A percentile compares a stretch with the other conserved stretches of the same genome.
Evolutionary conservation across 2,797 vertebrate species (phyloP).

Genomic region (Tenualosa ilisha): DNA sequence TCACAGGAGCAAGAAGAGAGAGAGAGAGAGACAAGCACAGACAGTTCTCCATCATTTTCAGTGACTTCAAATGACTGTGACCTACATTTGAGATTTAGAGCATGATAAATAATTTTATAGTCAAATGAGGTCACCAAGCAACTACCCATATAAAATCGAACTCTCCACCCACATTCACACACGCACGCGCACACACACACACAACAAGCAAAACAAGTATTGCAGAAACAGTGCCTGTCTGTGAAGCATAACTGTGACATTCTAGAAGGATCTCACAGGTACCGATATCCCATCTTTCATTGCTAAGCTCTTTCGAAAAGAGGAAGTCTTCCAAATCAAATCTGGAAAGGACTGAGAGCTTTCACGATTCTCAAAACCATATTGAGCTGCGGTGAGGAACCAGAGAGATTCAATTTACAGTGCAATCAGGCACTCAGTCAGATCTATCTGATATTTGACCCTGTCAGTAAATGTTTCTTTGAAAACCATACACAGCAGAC

Average conservation of each 20-base stretch:
- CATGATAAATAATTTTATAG: conserved; percentile 48
- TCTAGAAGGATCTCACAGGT: not conserved
- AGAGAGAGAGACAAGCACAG: not conserved
- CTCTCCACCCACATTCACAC: conserved; percentile 35
- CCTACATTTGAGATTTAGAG: conserved; percentile 37
- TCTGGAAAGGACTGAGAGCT: not conserved
- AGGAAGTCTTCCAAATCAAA: not conserved
- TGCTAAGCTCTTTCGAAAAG: not conserved
- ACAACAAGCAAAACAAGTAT: not conserved
- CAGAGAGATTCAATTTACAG: not conserved
- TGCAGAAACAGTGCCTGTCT: not conserved
- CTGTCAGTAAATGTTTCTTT: not conserved
- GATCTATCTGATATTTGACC: conserved; percentile 5
- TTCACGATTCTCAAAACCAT: not conserved
- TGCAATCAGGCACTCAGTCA: not conserved
- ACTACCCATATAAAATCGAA: not conserved
- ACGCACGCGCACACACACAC: not conserved
- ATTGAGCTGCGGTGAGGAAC: not conserved
- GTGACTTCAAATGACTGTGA: not conserved
- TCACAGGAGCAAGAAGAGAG: not conserved
- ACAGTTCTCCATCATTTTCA: not conserved
- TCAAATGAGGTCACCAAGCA: conserved; percentile 20
- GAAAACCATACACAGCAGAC: not conserved
- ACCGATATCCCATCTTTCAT: not conserved
- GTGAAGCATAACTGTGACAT: not conserved